Evolutionary conservation across 2,888 invertebrate species (phyloP).

Genomic region (Drosophila emarginata): DNA sequence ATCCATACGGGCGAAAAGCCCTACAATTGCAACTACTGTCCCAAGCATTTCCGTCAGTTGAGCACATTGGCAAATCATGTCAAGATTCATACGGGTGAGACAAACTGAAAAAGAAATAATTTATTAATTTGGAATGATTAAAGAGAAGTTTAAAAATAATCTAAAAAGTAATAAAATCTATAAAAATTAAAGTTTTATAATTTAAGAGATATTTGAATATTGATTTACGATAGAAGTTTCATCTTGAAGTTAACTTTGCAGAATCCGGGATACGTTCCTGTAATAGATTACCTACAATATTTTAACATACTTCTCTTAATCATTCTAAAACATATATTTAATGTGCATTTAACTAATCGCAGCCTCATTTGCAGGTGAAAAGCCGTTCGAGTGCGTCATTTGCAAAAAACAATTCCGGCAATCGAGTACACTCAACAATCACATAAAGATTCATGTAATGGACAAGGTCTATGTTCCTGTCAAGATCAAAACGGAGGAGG

Average conservation of each 20-base stretch:
- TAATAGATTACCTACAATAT: too few relatives aligned
- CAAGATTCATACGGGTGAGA: slow-evolving; percentile 82
- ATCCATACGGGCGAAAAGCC: slow-evolving; percentile 83
- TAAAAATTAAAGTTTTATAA: too few relatives aligned
- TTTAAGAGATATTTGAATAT: too few relatives aligned
- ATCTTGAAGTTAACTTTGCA: too few relatives aligned
- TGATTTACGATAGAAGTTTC: too few relatives aligned
- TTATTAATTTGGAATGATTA: slow-evolving; percentile 1
- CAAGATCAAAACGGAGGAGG: slow-evolving; percentile 82
- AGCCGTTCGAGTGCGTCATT: slow-evolving; percentile 83
- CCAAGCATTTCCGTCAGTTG: slow-evolving; percentile 82
- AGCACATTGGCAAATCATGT: slow-evolving; percentile 83
- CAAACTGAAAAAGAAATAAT: not conserved
- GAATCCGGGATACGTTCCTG: too few relatives aligned
- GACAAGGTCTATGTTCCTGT: slow-evolving; percentile 83
- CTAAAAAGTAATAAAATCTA: too few relatives aligned
- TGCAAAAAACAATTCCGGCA: slow-evolving; percentile 83
- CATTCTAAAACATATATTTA: slow-evolving; percentile 25
- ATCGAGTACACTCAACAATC: slow-evolving; percentile 83
- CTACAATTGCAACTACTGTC: slow-evolving; percentile 82
- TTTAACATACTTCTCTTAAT: not conserved
- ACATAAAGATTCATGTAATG: slow-evolving; percentile 83
- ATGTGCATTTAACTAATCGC: slow-evolving; percentile 34
- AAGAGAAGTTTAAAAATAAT: not conserved
- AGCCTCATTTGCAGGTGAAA: slow-evolving; percentile 78